Evolutionary conservation across 2,113 vertebrate genomes (phyloP).

Genomic region (Shinisaurus crocodilurus): DNA sequence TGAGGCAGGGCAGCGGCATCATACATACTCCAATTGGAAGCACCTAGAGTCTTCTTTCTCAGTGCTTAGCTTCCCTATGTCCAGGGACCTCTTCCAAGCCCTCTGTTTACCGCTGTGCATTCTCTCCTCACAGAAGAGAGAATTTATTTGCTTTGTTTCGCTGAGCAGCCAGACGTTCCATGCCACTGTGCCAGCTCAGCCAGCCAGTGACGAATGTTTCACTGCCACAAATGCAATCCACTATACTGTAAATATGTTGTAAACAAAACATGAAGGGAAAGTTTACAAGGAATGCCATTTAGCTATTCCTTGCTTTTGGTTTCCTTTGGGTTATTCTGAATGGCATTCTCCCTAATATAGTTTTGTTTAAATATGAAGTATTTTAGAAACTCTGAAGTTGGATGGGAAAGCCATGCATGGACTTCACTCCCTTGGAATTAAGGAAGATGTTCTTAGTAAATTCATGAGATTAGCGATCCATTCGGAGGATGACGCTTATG

Average conservation of each 20-base stretch:
- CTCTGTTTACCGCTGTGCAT: not conserved
- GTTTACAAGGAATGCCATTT: not conserved
- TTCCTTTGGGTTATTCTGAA: not conserved
- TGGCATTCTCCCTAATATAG: not conserved
- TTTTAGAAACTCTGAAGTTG: slow-evolving; percentile 83
- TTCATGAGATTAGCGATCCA: slow-evolving; percentile 84
- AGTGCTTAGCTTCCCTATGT: not conserved
- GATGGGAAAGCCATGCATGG: slow-evolving; percentile 91
- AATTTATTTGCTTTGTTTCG: not conserved
- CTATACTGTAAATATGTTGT: not conserved
- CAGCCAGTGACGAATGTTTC: not conserved
- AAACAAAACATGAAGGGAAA: not conserved
- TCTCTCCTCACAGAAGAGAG: not conserved
- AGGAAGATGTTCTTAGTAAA: slow-evolving; percentile 79
- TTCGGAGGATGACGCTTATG: slow-evolving; percentile 79
- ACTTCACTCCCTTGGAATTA: slow-evolving; percentile 89
- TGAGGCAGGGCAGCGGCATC: not conserved
- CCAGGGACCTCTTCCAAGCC: not conserved
- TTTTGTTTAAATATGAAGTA: slow-evolving; percentile 67
- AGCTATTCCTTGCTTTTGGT: not conserved
- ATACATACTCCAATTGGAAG: too few relatives aligned
- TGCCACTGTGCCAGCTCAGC: not conserved
- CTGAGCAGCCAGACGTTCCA: not conserved
- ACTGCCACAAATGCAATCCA: not conserved
- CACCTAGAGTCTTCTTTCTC: not conserved